Evolutionary conservation across 2,797 vertebrate species (phyloP).

Genomic region (Pangasius sanitwongsei): DNA sequence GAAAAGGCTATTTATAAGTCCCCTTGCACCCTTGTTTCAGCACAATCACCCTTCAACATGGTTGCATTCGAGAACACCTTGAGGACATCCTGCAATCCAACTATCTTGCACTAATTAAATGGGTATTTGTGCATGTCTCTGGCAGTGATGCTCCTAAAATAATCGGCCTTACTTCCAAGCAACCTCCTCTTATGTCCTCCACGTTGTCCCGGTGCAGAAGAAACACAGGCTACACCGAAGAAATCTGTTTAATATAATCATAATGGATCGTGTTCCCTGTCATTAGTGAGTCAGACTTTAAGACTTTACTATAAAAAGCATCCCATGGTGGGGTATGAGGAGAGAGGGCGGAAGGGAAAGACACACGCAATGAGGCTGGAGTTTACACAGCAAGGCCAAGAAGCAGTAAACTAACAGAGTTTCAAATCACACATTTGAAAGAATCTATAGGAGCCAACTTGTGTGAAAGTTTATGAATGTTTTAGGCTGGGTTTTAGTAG

Average conservation of each 20-base stretch:
- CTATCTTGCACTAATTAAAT: conserved; percentile 28
- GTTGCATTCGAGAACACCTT: conserved; percentile 17
- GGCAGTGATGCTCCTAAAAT: not conserved
- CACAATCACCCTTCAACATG: conserved; percentile 31
- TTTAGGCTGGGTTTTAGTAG: not conserved
- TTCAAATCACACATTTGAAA: not conserved
- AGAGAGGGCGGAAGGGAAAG: not conserved
- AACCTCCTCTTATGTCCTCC: conserved; percentile 18
- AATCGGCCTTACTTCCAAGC: not conserved
- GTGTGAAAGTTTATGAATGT: not conserved
- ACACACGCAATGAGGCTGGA: not conserved
- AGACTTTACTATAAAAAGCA: conserved; percentile 14
- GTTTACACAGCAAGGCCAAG: not conserved
- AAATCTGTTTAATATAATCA: conserved; percentile 28
- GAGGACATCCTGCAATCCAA: conserved; percentile 15
- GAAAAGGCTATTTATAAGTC: conserved; percentile 43
- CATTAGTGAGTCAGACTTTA: conserved; percentile 19
- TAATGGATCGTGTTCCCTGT: conserved; percentile 3
- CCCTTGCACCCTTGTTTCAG: conserved; percentile 17
- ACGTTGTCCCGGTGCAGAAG: not conserved
- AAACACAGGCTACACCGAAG: not conserved
- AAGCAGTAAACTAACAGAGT: not conserved
- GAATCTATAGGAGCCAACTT: not conserved
- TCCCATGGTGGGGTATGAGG: not conserved
- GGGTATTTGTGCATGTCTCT: not conserved